Base-by-base conservation (phyloP, 2,797 vertebrate genomes). In the Sardinella longiceps region DNA sequence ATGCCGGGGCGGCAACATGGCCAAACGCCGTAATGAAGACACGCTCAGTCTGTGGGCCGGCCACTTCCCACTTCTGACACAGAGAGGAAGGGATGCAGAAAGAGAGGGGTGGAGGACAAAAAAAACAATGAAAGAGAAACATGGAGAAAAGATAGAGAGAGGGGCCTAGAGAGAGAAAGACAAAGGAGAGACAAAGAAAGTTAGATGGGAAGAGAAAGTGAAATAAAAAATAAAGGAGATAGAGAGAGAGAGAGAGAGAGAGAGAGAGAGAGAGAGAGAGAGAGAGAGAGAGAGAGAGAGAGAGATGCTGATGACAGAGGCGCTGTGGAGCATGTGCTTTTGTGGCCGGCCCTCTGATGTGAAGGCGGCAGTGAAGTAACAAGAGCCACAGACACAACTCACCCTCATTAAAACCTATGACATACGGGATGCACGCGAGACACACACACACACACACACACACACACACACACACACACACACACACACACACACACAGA, bases 1-100 rank as follows among this genome's bases (percentile, higher is more conserved):
- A 88, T 92, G 92, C 90, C 85, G 92, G 91, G 93, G 90, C 87
- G 66, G 91, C 90, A 90, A 90, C 90, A 88, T 89, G 91, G 87
- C 90, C 88, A 30, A 70, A 70, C 63, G 63, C 63, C 28, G 30
- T 70, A 70, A 70, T 70, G 93, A 95, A 94, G 92, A 94, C 88
- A 83, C 90, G 89, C 92, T 86, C 89, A 63, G 85, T 81, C 87
- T 87, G 88, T 82, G 81, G 84, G 83, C 86, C 70, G 58, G 84
- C 85, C 63, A 83, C 74, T 87, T 28, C 30, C 82, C 81, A 87
- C 81, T 70, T 87, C 84, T 88, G 87, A 74, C 83, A 85, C 85
- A 86, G 90, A 85, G 83, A 82, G 39, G 43, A 28, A 25, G 20
- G 58, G 39, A 43, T 18, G 14, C n/a, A 63, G 15, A 15, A 7